Base-by-base conservation (phyloP, 2,888 invertebrate species). In the Tetragonisca angustula region DNA sequence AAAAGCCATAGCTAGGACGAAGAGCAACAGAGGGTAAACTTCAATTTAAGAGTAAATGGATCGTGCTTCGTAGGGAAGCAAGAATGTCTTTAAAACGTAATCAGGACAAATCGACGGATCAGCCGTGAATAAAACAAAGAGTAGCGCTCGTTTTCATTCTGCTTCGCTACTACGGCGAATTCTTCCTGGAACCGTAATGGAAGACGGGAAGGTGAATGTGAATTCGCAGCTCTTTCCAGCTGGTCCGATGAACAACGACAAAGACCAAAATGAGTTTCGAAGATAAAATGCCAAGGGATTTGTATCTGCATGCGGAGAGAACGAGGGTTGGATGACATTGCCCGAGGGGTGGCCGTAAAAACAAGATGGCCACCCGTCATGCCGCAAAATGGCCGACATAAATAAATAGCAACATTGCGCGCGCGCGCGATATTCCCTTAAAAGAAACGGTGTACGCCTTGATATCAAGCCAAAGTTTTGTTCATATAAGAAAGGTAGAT, bases 311-410 rank as follows among this genome's bases (percentile, higher is more conserved):
- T 90, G 88, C 67, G 69, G 75, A 84, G 62, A 43, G 76, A 74
- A 74, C 50, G 80, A 80, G 84, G 85, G 85, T 77, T 75, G 80
- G 65, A 74, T 75, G 78, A 24, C 19, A 27, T 43, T 50, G 65
- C 43, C 50, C 21, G 72, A 75, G 81, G 83, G 83, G 88, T 90
- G 90, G 89, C 91, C 90, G 90, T 93, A 93, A 93, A 94, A 94
- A 91, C 92, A 94, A 93, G 90, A 94, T 94, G 93, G 93, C 92
- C 89, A 75, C 75, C 86, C 86, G 88, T 87, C 88, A 90, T 72
- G 83, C 91, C 91, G 89, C 92, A 92, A 92, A 93, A 93, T 93
- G 93, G 93, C 92, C 87, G 91, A 80, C 88, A 90, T 93, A 92
- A 93, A 93, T 93, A 93, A 93, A 92, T 72, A 76, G 76, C 54